Evolutionary conservation across 2,113 vertebrate species (phyloP).

Genomic region (Parotia lawesii): DNA sequence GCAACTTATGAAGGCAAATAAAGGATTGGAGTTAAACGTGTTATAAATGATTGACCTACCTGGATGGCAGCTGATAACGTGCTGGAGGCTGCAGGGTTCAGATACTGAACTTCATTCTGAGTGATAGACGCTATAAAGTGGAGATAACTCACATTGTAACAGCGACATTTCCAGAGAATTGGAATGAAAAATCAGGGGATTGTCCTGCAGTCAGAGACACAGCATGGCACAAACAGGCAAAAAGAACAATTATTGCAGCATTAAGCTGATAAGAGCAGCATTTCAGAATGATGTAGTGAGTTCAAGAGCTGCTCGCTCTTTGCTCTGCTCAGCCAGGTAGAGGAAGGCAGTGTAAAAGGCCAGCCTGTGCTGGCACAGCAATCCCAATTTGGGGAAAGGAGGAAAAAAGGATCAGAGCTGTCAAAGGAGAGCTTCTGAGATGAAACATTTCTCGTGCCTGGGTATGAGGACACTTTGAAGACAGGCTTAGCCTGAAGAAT

Average conservation of each 20-base stretch:
- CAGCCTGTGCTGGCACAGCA: not conserved
- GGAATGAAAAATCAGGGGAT: not conserved
- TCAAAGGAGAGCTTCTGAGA: not conserved
- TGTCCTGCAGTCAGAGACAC: not conserved
- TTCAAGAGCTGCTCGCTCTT: not conserved
- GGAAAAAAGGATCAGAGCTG: not conserved
- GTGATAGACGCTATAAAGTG: not conserved
- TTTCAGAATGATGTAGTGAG: not conserved
- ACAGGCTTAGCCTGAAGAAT: not conserved
- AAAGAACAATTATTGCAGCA: not conserved
- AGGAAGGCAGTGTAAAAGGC: not conserved
- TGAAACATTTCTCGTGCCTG: not conserved
- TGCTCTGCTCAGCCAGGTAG: not conserved
- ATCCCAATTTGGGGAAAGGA: not conserved
- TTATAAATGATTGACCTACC: constrained; percentile 50
- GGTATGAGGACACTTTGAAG: not conserved
- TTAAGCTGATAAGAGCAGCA: not conserved
- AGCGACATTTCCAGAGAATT: not conserved
- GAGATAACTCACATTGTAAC: not conserved
- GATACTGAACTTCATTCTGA: constrained; percentile 22
- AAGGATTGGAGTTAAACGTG: not conserved
- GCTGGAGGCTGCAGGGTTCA: constrained; percentile 26
- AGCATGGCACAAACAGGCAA: not conserved
- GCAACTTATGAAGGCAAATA: constrained; percentile 32
- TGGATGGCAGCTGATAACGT: constrained; percentile 13